These are phyloP conservation scores for Adoxophyes honmai DNA, from an alignment of 1,140 invertebrate genomes.

Conservation along the genomic window DNA sequence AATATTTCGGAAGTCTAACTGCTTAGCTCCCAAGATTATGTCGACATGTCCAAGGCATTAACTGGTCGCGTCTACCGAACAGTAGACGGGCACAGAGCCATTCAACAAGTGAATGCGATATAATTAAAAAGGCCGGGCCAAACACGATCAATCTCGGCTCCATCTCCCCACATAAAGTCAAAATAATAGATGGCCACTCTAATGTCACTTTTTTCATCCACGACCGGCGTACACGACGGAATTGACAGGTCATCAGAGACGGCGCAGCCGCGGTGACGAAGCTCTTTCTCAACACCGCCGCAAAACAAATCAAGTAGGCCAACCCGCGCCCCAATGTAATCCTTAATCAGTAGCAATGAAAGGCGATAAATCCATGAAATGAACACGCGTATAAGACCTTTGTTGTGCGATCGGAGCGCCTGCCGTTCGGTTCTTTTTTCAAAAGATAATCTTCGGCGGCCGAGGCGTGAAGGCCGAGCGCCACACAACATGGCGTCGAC, in stretches of 20 bases:
- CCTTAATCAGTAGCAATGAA: slow-evolving; percentile 57
- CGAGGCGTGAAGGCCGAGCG: slow-evolving; percentile 75
- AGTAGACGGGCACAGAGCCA: slow-evolving; percentile 61
- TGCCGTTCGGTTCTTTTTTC: slow-evolving; percentile 74
- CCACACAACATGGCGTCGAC: slow-evolving; percentile 77
- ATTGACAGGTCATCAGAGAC: slow-evolving; percentile 75
- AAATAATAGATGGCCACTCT: slow-evolving; percentile 76
- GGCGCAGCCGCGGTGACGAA: slow-evolving; percentile 70
- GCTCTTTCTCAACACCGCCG: slow-evolving; percentile 61
- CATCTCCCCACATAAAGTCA: slow-evolving; percentile 76
- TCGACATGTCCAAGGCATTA: slow-evolving; percentile 6
- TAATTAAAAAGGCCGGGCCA: slow-evolving; percentile 74
- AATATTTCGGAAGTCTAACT: too few relatives aligned
- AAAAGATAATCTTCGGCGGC: slow-evolving; percentile 74
- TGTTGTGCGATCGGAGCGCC: slow-evolving; percentile 45
- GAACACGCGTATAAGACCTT: slow-evolving; percentile 48
- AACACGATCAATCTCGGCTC: slow-evolving; percentile 72
- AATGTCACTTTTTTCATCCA: slow-evolving; percentile 73
- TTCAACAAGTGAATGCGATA: slow-evolving; percentile 53
- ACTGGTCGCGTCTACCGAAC: slow-evolving; percentile 52
- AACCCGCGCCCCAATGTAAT: slow-evolving; percentile 40
- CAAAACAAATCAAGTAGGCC: slow-evolving; percentile 34
- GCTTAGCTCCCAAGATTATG: background rate
- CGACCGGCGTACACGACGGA: slow-evolving; percentile 58
- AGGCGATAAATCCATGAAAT: slow-evolving; percentile 42